phyloP scores from a whole-genome alignment of 2,888 invertebrate genomes.

The Sesia apiformis region DNA sequence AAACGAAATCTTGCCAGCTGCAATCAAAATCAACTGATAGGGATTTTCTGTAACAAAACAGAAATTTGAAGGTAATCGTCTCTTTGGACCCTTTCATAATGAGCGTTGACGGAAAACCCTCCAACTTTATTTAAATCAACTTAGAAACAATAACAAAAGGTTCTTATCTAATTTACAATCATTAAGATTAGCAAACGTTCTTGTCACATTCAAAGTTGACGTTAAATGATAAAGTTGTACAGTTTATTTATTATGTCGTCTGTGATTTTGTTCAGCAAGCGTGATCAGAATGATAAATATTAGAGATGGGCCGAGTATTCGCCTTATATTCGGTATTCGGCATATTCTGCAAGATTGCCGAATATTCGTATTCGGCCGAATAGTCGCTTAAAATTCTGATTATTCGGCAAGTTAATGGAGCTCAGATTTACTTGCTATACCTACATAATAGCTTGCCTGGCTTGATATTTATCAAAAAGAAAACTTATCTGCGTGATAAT shows the following conservation, averaged over 20 bases:
- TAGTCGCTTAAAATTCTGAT: too few species aligned
- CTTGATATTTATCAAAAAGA: too few species aligned
- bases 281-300: too few species aligned
- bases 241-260: background rate
- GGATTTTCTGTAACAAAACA: background rate
- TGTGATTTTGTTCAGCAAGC: too few species aligned
- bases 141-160: conserved; percentile 10
- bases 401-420: too few species aligned
- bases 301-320: too few species aligned
- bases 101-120: background rate
- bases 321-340: too few species aligned
- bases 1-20: background rate
- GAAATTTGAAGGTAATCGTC: background rate
- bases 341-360: too few species aligned
- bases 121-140: conserved; percentile 12
- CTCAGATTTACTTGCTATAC: too few species aligned
- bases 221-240: background rate
- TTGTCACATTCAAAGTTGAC: background rate
- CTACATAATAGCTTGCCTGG: too few species aligned
- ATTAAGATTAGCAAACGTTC: conserved; percentile 9
- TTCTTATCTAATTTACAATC: conserved; percentile 10
- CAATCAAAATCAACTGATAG: background rate
- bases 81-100: background rate
- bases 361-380: too few species aligned
- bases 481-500: too few species aligned